Evolutionary conservation across 1,140 invertebrate species (phyloP).

Genomic region (Eurosta solidaginis): DNA sequence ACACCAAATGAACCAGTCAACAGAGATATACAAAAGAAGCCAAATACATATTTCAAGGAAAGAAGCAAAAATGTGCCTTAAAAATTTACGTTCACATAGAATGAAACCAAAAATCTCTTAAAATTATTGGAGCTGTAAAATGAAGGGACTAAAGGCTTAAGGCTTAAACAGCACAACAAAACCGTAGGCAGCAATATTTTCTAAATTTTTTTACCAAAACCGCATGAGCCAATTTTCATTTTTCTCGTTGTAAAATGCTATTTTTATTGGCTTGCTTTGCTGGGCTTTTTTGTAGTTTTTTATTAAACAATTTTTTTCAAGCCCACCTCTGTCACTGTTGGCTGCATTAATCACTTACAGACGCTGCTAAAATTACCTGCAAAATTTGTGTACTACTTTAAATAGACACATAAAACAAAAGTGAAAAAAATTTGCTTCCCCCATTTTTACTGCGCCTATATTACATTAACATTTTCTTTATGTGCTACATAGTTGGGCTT

Average conservation of each 20-base stretch:
- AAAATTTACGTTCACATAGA: not conserved
- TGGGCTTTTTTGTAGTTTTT: not conserved
- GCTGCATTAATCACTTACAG: conserved; percentile 16
- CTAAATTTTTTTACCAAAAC: not conserved
- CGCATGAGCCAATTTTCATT: not conserved
- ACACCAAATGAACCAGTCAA: not conserved
- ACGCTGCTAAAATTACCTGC: not conserved
- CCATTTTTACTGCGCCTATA: not conserved
- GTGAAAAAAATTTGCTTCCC: not conserved
- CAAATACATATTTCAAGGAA: not conserved
- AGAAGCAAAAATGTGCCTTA: not conserved
- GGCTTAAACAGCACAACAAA: not conserved
- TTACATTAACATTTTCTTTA: not conserved
- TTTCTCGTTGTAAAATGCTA: not conserved
- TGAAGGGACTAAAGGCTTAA: not conserved
- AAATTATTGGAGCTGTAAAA: not conserved
- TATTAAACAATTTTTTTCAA: not conserved
- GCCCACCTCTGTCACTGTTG: not conserved
- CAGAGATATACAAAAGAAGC: not conserved
- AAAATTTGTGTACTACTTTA: not conserved
- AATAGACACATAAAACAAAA: not conserved
- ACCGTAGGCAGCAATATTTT: not conserved
- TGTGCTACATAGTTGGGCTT: too few relatives aligned
- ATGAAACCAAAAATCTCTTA: not conserved
- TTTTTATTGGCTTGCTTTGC: not conserved